phyloP scores from a whole-genome alignment of 2,797 vertebrate genomes.

The Fratercula arctica region DNA sequence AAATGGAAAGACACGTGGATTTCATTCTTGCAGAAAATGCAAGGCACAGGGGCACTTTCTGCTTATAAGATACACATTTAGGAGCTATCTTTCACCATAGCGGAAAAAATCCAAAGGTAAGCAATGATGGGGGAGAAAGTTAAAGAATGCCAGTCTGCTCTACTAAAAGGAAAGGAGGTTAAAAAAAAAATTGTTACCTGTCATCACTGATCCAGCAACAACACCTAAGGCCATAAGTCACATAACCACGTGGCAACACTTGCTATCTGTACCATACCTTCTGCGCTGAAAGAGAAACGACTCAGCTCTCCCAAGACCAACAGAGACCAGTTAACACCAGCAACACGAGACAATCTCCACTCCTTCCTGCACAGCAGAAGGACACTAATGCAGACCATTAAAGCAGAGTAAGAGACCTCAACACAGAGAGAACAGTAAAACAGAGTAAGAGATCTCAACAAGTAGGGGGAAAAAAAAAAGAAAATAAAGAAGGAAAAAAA shows the following conservation, averaged over 20 bases:
- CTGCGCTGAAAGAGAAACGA: not conserved
- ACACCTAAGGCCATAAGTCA: not conserved
- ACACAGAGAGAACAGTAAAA: not conserved
- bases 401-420: not conserved
- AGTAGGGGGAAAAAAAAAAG: not conserved
- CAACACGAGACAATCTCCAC: not conserved
- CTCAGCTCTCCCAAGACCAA: not conserved
- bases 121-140: not conserved
- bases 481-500: not conserved
- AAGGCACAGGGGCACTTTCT: not conserved
- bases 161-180: not conserved
- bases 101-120: not conserved
- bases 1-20: not conserved
- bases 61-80: not conserved
- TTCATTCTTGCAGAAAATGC: not conserved
- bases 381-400: not conserved
- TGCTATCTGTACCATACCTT: not conserved
- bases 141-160: not conserved
- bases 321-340: not conserved
- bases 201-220: not conserved
- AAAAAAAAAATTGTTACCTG: not conserved
- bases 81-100: not conserved
- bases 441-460: not conserved
- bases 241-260: not conserved
- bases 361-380: not conserved